Evolutionary conservation across 2,888 invertebrate species (phyloP).

Genomic region (Latrodectus elegans): DNA sequence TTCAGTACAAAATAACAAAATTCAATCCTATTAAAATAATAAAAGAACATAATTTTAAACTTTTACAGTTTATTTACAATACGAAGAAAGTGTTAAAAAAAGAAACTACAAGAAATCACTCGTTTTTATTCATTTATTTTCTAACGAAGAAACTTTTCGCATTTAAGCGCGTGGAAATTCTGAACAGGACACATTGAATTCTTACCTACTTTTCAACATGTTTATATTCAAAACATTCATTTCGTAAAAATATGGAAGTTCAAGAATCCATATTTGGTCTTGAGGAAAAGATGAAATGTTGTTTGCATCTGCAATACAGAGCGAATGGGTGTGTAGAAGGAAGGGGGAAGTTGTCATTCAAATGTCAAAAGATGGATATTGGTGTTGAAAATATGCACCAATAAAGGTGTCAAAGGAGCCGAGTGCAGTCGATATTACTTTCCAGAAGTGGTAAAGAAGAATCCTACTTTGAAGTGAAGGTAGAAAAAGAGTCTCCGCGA

Average conservation of each 20-base stretch:
- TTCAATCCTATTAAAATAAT: no score
- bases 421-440: conserved; percentile 40
- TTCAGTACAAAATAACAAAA: no score
- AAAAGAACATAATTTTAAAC: no score
- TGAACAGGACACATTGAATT: no score
- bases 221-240: conserved; percentile 45
- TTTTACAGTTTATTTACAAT: no score
- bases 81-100: no score
- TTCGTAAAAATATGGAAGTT: conserved; percentile 21
- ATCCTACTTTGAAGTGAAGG: background rate
- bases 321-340: background rate
- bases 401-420: conserved; percentile 50
- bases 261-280: background rate
- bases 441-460: conserved; percentile 35
- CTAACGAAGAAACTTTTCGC: no score
- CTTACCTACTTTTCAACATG: conserved; percentile 1
- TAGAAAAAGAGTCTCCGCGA: conserved; percentile 7
- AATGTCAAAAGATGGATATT: conserved; percentile 53
- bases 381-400: conserved; percentile 45
- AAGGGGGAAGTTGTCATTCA: conserved; percentile 34
- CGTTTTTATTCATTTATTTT: no score
- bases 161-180: no score
- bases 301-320: conserved; percentile 20
- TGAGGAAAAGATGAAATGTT: conserved; percentile 22
- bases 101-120: no score